These are phyloP conservation scores for Agrenia bidenticulata DNA, from an alignment of 2,888 invertebrate species.

Conservation along the genomic window DNA sequence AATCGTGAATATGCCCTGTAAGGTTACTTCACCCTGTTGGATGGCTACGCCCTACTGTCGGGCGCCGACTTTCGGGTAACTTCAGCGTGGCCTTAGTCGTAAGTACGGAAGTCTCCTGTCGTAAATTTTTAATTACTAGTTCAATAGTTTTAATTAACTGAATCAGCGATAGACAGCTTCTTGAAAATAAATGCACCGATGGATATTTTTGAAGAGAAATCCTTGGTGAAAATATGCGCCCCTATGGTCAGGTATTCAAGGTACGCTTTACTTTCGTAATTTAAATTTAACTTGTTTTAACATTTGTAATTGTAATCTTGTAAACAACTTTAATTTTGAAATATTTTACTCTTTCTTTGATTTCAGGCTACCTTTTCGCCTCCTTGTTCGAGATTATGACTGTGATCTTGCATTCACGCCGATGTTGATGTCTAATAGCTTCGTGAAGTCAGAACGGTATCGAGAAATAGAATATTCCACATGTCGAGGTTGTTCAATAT, in stretches of 20 bases:
- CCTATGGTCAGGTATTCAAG: slow-evolving; percentile 96
- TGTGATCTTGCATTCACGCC: slow-evolving; percentile 92
- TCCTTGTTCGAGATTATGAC: slow-evolving; percentile 73
- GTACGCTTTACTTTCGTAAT: slow-evolving; percentile 55
- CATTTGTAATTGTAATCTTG: too few species aligned
- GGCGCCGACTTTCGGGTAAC: too few species aligned
- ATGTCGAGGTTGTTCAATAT: slow-evolving; percentile 58
- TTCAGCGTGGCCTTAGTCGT: too few species aligned
- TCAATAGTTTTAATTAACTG: too few species aligned
- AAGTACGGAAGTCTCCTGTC: too few species aligned
- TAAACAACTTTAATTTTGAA: not conserved
- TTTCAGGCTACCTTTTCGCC: slow-evolving; percentile 71
- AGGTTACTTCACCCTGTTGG: too few species aligned
- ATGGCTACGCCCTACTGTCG: too few species aligned
- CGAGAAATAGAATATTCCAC: slow-evolving; percentile 79
- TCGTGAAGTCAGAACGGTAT: slow-evolving; percentile 83
- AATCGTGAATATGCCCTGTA: too few species aligned
- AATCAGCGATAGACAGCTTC: too few species aligned
- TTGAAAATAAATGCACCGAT: too few species aligned
- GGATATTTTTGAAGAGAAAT: slow-evolving; percentile 67
- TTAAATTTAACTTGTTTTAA: too few species aligned
- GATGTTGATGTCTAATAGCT: slow-evolving; percentile 95
- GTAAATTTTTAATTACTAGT: too few species aligned
- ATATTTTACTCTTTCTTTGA: not conserved
- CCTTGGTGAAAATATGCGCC: slow-evolving; percentile 77